Percentiles rank a stretch among this genome's conserved stretches.
These are phyloP conservation scores for Pristionchus mayeri DNA, from an alignment of 2,888 invertebrate species.

Conservation along the genomic window DNA sequence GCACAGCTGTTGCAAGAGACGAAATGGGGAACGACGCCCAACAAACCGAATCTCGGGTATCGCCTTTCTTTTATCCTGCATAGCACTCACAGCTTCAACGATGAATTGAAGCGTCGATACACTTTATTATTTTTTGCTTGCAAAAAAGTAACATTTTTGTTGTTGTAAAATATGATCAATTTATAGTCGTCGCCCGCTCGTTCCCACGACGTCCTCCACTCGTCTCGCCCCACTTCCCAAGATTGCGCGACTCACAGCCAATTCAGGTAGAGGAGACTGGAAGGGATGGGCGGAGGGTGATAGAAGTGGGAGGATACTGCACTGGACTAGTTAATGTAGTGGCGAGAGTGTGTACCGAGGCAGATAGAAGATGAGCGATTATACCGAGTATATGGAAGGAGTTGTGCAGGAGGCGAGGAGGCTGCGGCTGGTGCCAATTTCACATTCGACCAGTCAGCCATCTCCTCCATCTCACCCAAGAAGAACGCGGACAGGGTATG, in stretches of 20 bases:
- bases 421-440: background rate
- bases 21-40: constrained; percentile 25
- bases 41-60: background rate
- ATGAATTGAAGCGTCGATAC: no score
- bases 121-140: no score
- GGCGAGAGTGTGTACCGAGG: no score
- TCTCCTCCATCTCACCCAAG: constrained; percentile 29
- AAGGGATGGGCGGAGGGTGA: background rate
- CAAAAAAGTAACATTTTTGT: background rate
- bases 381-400: no score
- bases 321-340: no score
- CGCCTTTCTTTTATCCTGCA: no score
- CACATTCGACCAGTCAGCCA: constrained; percentile 40
- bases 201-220: background rate
- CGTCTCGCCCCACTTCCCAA: background rate
- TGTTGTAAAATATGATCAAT: no score
- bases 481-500: constrained; percentile 17
- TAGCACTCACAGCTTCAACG: no score
- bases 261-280: no score
- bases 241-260: no score
- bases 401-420: background rate
- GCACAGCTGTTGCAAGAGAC: constrained; percentile 19
- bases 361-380: no score
- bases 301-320: background rate
- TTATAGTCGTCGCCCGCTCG: constrained; percentile 44